These are phyloP conservation scores for Eufriesea mexicana DNA, from an alignment of 1,140 invertebrate species.

Conservation along the genomic window DNA sequence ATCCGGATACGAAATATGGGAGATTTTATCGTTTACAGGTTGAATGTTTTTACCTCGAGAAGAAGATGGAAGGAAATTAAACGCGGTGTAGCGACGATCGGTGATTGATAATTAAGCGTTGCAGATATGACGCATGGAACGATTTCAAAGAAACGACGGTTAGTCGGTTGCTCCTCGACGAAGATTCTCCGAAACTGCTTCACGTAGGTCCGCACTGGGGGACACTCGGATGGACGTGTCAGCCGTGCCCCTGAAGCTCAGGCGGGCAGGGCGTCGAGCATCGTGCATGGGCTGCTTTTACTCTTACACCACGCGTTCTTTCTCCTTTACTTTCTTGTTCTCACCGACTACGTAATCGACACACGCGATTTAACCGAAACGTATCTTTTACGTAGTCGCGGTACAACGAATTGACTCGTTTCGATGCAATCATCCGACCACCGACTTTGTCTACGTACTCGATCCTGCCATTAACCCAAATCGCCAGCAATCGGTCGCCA, in stretches of 20 bases:
- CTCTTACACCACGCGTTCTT: too few species aligned
- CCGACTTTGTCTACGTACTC: too few species aligned
- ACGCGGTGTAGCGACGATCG: neutral
- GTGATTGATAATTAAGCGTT: neutral
- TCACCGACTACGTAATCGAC: too few species aligned
- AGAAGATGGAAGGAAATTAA: neutral
- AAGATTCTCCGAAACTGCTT: conserved; percentile 3
- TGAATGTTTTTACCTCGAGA: neutral
- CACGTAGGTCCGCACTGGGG: conserved; percentile 61
- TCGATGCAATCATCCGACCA: neutral
- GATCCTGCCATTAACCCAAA: neutral
- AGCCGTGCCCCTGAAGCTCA: conserved; percentile 55
- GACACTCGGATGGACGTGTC: conserved; percentile 53
- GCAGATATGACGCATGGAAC: neutral
- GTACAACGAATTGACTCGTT: conserved; percentile 1
- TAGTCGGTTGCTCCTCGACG: conserved; percentile 47
- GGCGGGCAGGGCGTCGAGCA: conserved; percentile 43
- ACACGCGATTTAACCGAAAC: neutral
- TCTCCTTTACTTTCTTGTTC: neutral
- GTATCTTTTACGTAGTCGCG: neutral
- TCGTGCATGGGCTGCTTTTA: too few species aligned
- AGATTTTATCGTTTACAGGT: neutral
- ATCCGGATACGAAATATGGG: neutral
- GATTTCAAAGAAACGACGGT: neutral
- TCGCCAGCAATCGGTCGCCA: neutral